Percentiles rank a stretch among this genome's conserved stretches.
Conservation (phyloP, 1,140 invertebrate genomes). For the Araneus ventricosus region DNA sequence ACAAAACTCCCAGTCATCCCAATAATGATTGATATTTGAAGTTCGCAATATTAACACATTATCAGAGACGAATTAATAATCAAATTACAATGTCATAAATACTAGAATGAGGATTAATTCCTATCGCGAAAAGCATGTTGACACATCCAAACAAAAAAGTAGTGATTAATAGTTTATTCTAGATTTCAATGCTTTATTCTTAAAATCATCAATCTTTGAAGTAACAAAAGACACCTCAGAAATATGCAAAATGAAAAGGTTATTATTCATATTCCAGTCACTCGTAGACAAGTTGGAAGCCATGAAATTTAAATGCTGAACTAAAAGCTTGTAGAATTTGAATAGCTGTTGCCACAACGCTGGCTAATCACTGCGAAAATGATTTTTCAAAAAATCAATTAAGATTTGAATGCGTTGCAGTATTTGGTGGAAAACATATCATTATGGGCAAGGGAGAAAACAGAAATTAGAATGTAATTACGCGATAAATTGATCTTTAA, state of each 20-base stretch:
- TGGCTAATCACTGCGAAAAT: neutral
- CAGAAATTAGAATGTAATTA: conserved; percentile 59
- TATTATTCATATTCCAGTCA: conserved; percentile 39
- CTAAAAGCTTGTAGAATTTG: neutral
- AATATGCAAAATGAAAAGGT: conserved; percentile 56
- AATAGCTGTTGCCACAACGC: neutral
- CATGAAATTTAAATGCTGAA: neutral
- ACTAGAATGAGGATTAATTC: neutral
- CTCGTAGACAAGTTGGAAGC: neutral
- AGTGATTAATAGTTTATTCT: conserved; percentile 25
- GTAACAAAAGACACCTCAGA: conserved; percentile 47
- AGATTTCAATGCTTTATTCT: neutral
- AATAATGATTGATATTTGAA: neutral
- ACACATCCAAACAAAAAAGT: neutral
- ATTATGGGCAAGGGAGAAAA: neutral
- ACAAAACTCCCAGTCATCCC: no score
- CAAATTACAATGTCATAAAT: conserved; percentile 1
- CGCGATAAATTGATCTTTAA: conserved; percentile 62
- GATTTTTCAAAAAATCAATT: conserved; percentile 60
- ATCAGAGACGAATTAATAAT: neutral
- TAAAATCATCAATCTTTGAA: conserved; percentile 47
- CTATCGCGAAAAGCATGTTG: neutral
- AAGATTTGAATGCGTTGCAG: conserved; percentile 29
- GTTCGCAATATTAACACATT: neutral
- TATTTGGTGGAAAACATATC: conserved; percentile 1